Base-by-base conservation (phyloP, 1,140 invertebrate species). In the Agraylea sexmaculata region DNA sequence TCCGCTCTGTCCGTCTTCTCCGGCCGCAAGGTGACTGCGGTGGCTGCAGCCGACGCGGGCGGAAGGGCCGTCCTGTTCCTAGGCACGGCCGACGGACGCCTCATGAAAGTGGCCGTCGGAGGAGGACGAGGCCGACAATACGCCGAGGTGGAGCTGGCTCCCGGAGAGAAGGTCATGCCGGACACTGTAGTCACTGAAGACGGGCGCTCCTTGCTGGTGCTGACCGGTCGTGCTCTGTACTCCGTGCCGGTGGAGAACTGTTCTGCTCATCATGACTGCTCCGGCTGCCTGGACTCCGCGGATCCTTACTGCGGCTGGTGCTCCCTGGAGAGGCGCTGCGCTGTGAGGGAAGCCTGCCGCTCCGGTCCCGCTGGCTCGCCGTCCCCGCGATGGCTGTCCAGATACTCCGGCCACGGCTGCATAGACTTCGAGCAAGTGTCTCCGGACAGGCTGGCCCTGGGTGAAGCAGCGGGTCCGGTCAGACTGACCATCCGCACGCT, bases 221-320 rank as follows among this genome's bases (percentile, higher is more conserved):
- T 87, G 15, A 83, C 84, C 3, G 42, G 34, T 18, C 41, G 69
- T 27, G 64, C 87, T 73, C 78, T 97, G 45, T 75, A 83, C 1
- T 93, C 94, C 71, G 74, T 96, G 40, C 78, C 81, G 44, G 80
- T 95, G n/a, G 87, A 96, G 55, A 82, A 87, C 49, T 98, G 94
- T 65, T 78, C 77, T 27, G 78, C 78, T 52, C 88, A 90, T 57
- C 79, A 75, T 2, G 90, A 89, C 47, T 98, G 94, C 64, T 84
- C 80, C 3, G 70, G 78, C 10, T 98, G 94, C 62, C 70, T 95
- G 6, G 84, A 85, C 55, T 88, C 88, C 0, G 79, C 79, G 52
- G 93, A 99, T 70, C 93, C 94, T 2, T 94, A 95, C 56, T 99
- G 94, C 66, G 92, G 92, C 8, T 98, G 93, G 92, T 97, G 93